These are phyloP conservation scores for Struthio camelus DNA, from an alignment of 2,113 vertebrate genomes.

Conservation along the genomic window DNA sequence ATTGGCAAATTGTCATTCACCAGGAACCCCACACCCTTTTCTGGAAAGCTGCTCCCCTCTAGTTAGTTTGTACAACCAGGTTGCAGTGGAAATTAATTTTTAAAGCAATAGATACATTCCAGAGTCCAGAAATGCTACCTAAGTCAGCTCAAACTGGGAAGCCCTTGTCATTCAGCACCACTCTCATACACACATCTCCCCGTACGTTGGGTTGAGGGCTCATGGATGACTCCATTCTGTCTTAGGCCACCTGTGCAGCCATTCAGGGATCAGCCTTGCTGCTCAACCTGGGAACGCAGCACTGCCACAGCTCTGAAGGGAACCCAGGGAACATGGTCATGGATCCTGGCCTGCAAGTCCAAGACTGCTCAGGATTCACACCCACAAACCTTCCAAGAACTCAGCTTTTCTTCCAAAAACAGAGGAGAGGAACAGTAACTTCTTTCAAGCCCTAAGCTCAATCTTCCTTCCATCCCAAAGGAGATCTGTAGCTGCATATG, in stretches of 20 bases:
- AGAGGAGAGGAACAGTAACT: neutral
- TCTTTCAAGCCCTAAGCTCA: neutral
- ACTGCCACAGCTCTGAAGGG: neutral
- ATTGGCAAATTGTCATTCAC: neutral
- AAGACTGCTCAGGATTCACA: neutral
- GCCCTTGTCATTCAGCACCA: neutral
- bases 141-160: neutral
- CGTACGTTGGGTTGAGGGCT: neutral
- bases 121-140: neutral
- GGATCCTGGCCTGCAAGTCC: neutral
- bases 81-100: neutral
- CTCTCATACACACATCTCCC: neutral
- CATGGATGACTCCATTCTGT: neutral
- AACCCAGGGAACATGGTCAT: neutral
- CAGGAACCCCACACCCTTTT: neutral
- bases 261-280: neutral
- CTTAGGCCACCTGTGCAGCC: neutral
- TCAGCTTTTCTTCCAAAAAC: neutral
- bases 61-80: neutral
- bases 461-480: neutral
- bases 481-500: accelerated
- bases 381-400: neutral
- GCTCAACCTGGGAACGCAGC: neutral
- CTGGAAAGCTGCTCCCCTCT: neutral
- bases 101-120: neutral